These are phyloP conservation scores for Coregonus clupeaformis DNA, from an alignment of 2,113 vertebrate genomes.

Conservation along the genomic window DNA sequence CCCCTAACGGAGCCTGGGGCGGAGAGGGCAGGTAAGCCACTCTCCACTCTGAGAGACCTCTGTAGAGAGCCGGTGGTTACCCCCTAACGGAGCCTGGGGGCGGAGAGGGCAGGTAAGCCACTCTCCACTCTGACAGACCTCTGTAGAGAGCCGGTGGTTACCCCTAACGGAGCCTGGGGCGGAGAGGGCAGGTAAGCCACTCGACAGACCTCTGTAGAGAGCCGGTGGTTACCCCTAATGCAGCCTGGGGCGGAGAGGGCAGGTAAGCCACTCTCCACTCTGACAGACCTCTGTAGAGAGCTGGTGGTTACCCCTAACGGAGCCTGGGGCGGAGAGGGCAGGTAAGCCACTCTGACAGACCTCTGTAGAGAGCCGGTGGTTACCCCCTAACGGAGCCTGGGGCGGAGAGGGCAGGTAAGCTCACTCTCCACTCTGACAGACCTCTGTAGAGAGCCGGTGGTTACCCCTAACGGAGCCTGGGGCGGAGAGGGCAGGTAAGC, in stretches of 20 bases:
- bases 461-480: slow-evolving; percentile 95
- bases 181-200: slow-evolving; percentile 93
- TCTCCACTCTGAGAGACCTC: slow-evolving; percentile 71
- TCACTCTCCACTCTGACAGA: slow-evolving; percentile 71
- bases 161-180: slow-evolving; percentile 94
- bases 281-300: slow-evolving; percentile 84
- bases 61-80: slow-evolving; percentile 93
- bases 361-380: slow-evolving; percentile 89
- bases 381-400: slow-evolving; percentile 94
- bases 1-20: slow-evolving; percentile 94
- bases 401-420: slow-evolving; percentile 94
- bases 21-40: slow-evolving; percentile 90
- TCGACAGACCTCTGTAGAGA: slow-evolving; percentile 83
- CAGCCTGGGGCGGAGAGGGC: slow-evolving; percentile 96
- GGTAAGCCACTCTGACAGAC: slow-evolving; percentile 82
- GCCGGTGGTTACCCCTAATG: slow-evolving; percentile 91
- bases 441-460: slow-evolving; percentile 86
- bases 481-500: slow-evolving; percentile 94
- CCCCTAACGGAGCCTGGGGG: slow-evolving; percentile 95
- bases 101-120: slow-evolving; percentile 90
- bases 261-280: slow-evolving; percentile 77
- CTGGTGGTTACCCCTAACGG: slow-evolving; percentile 93
- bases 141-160: slow-evolving; percentile 91
- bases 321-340: slow-evolving; percentile 96
- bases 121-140: slow-evolving; percentile 71